Conservation (phyloP, 2,888 invertebrate species). For the Cephalotes varians region DNA sequence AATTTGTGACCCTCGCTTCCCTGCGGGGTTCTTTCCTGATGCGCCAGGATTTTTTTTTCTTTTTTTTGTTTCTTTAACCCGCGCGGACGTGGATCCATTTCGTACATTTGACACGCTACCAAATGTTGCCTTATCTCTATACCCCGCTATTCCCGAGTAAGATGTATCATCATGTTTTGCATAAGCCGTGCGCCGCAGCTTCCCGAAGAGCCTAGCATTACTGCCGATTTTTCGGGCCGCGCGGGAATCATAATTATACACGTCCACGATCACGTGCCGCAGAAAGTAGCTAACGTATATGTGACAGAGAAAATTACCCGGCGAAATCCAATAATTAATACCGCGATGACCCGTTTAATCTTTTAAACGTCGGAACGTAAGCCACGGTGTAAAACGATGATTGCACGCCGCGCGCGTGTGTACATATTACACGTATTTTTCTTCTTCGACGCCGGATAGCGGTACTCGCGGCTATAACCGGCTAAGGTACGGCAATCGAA, state of each 20-base stretch:
- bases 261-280: background rate
- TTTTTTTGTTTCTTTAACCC: no score
- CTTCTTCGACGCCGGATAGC: conserved; percentile 1
- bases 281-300: conserved; percentile 20
- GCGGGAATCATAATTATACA: background rate
- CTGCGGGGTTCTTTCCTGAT: background rate
- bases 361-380: conserved; percentile 13
- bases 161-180: conserved; percentile 31
- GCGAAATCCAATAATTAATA: conserved; percentile 44
- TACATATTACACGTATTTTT: conserved; percentile 18
- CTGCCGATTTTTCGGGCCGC: conserved; percentile 22
- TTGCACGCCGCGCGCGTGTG: conserved; percentile 3
- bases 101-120: background rate
- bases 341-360: conserved; percentile 36
- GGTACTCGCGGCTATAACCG: conserved; percentile 34
- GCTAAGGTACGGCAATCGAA: conserved; percentile 62
- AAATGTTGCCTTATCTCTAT: background rate
- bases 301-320: conserved; percentile 24
- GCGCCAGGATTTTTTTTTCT: background rate
- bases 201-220: conserved; percentile 2
- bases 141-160: background rate
- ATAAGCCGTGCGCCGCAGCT: background rate
- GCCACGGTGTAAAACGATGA: conserved; percentile 20
- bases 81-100: no score
- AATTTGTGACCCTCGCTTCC: conserved; percentile 22